Conservation (phyloP, 1,140 invertebrate species). For the Drosophila burlai region DNA sequence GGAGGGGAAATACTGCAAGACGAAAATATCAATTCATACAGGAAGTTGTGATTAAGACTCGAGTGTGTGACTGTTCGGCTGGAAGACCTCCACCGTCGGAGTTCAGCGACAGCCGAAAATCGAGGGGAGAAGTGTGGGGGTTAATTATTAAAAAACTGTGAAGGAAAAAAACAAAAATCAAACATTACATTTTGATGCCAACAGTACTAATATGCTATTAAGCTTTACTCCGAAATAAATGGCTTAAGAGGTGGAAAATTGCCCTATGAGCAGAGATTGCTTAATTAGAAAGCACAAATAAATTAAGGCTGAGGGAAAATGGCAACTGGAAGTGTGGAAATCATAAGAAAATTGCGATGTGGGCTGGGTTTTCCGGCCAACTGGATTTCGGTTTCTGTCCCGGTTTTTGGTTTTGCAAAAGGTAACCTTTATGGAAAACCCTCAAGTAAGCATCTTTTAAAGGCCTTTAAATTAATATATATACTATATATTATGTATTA, state of each 20-base stretch:
- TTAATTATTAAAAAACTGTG: constrained; percentile 10
- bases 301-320: constrained; percentile 6
- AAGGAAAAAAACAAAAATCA: background rate
- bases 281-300: constrained; percentile 21
- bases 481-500: no score
- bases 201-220: background rate
- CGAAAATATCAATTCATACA: constrained; percentile 59
- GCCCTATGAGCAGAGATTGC: background rate
- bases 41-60: constrained; percentile 73
- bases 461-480: background rate
- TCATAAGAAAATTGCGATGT: constrained; percentile 18
- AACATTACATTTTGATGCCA: background rate
- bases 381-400: constrained; percentile 6
- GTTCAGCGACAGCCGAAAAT: constrained; percentile 14
- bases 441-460: background rate
- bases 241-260: no score
- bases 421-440: constrained; percentile 1
- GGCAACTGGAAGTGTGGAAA: constrained; percentile 34
- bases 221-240: no score
- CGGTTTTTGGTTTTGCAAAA: constrained; percentile 13
- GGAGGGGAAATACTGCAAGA: constrained; percentile 38
- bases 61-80: constrained; percentile 35
- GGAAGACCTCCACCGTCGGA: constrained; percentile 26
- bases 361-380: constrained; percentile 18
- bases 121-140: background rate